phyloP scores from a whole-genome alignment of 1,140 invertebrate genomes.

The Ceratosolen solmsi region DNA sequence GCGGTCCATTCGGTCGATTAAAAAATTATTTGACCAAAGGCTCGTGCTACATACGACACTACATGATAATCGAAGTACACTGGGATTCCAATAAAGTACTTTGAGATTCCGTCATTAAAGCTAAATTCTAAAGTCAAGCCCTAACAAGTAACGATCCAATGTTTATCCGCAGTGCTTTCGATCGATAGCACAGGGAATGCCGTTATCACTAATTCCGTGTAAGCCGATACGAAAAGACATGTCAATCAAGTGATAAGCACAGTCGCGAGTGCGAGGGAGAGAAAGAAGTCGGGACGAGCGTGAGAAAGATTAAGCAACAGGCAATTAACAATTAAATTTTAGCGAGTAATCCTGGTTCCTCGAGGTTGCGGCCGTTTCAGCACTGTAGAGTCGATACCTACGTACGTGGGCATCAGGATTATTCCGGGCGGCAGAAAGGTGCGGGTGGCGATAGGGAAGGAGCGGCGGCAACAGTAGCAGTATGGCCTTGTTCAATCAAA shows the following conservation, averaged over 20 bases:
- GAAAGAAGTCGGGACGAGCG: background rate
- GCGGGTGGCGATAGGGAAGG: background rate
- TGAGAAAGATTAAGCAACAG: too few species aligned
- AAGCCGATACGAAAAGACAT: background rate
- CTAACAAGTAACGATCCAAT: too few species aligned
- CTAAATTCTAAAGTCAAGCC: too few species aligned
- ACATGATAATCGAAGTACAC: too few species aligned
- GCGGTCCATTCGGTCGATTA: too few species aligned
- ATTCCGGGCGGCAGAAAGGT: background rate
- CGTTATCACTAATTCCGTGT: background rate
- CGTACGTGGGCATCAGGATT: background rate
- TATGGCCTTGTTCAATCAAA: conserved; percentile 37
- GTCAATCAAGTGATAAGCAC: background rate
- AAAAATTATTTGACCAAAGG: too few species aligned
- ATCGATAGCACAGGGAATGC: background rate
- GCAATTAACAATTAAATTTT: too few species aligned
- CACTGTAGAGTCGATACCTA: background rate
- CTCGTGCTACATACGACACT: too few species aligned
- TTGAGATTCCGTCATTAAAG: too few species aligned
- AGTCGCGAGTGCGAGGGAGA: background rate
- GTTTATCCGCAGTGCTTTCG: background rate
- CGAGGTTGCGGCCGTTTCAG: too few species aligned
- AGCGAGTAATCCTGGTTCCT: too few species aligned
- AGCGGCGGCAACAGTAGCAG: background rate
- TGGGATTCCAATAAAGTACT: too few species aligned